Conservation (phyloP, 2,888 invertebrate species). For the Tenthredo livida region DNA sequence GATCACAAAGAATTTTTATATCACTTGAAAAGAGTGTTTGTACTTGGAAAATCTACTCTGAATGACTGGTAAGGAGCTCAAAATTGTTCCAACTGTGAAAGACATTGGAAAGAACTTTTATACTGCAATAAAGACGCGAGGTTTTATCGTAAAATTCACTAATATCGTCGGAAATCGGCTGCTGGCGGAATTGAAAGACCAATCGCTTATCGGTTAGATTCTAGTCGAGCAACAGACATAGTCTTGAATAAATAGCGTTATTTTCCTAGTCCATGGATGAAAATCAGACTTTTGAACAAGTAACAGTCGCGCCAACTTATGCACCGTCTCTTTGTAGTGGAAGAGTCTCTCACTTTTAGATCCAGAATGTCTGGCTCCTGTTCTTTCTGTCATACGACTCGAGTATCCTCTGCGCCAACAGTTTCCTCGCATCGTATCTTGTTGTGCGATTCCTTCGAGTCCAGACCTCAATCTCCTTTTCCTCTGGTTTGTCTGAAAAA, state of each 20-base stretch:
- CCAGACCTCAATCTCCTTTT: neutral
- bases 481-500: neutral
- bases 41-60: too few species aligned
- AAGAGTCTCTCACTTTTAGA: neutral
- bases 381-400: constrained; percentile 60
- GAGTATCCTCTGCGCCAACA: constrained; percentile 11
- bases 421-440: constrained; percentile 58
- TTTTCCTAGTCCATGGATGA: neutral
- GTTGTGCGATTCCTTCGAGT: constrained; percentile 55
- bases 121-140: too few species aligned
- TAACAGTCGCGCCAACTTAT: neutral
- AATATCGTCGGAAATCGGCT: too few species aligned
- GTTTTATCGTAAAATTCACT: too few species aligned
- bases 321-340: neutral
- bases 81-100: too few species aligned
- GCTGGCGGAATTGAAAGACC: too few species aligned
- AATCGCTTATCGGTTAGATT: too few species aligned
- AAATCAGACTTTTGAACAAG: neutral
- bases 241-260: neutral
- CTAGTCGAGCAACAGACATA: neutral
- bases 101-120: too few species aligned
- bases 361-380: constrained; percentile 47
- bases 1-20: too few species aligned
- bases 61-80: too few species aligned
- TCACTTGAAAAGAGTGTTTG: too few species aligned